Conservation (phyloP, 2,888 invertebrate genomes). For the Melieria picta region DNA sequence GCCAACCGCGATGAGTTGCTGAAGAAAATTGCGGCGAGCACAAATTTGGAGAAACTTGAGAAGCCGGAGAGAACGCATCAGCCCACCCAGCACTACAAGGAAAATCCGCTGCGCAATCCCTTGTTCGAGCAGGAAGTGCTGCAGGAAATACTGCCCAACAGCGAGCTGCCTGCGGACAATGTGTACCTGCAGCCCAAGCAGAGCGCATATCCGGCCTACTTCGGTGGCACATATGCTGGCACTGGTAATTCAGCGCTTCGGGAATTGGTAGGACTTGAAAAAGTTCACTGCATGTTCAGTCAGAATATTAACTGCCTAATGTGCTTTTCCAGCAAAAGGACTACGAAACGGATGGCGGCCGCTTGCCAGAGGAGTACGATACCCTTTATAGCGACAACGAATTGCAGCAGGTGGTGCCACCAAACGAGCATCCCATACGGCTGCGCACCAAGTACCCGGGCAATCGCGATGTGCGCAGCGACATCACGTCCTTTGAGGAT, state of each 20-base stretch:
- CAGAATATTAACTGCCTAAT: conserved; percentile 4
- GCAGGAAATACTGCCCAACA: conserved; percentile 51
- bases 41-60: conserved; percentile 39
- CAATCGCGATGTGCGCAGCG: conserved; percentile 64
- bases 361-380: conserved; percentile 61
- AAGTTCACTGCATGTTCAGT: background rate
- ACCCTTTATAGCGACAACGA: conserved; percentile 60
- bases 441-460: conserved; percentile 62
- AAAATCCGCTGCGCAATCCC: conserved; percentile 46
- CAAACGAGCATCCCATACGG: conserved; percentile 60
- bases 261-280: conserved; percentile 51
- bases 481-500: conserved; percentile 47
- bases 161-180: conserved; percentile 42
- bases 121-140: conserved; percentile 48
- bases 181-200: conserved; percentile 38
- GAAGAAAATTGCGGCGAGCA: conserved; percentile 49
- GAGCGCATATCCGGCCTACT: conserved; percentile 45
- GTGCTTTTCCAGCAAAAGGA: conserved; percentile 51
- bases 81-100: conserved; percentile 44
- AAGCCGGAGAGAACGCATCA: conserved; percentile 36
- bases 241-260: conserved; percentile 43
- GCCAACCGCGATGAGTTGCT: conserved; percentile 57
- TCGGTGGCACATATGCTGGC: conserved; percentile 38
- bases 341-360: conserved; percentile 53
- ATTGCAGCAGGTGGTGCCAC: conserved; percentile 48